Conservation (phyloP, 2,888 invertebrate species). For the Meloe dianella region DNA sequence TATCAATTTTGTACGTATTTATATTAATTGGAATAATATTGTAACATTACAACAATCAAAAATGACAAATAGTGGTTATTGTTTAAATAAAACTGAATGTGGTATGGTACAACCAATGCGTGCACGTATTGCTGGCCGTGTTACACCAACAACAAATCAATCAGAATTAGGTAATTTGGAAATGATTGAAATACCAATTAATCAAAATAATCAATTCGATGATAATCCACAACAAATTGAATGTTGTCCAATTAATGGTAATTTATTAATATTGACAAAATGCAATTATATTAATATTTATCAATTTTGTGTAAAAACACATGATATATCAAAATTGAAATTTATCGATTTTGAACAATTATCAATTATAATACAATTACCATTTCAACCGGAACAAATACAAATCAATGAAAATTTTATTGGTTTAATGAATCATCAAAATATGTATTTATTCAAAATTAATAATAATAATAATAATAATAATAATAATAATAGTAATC, state of each 20-base stretch:
- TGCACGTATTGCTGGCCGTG: slow-evolving; percentile 75
- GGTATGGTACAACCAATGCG: slow-evolving; percentile 65
- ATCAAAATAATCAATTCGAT: slow-evolving; percentile 60
- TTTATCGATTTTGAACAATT: slow-evolving; percentile 75
- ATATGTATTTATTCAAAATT: slow-evolving; percentile 69
- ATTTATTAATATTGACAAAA: slow-evolving; percentile 57
- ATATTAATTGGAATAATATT: slow-evolving; percentile 75
- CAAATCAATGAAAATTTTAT: slow-evolving; percentile 73
- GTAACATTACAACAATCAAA: slow-evolving; percentile 59
- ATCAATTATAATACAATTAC: slow-evolving; percentile 69
- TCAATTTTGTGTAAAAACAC: slow-evolving; percentile 69
- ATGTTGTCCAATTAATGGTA: slow-evolving; percentile 66
- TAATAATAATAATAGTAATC: slow-evolving; percentile 34
- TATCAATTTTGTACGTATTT: slow-evolving; percentile 70
- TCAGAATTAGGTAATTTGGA: slow-evolving; percentile 68
- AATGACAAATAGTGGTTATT: slow-evolving; percentile 57
- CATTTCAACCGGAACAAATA: slow-evolving; percentile 67
- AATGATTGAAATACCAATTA: slow-evolving; percentile 75
- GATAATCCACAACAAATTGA: slow-evolving; percentile 60
- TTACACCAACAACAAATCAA: slow-evolving; percentile 72
- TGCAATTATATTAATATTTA: slow-evolving; percentile 60
- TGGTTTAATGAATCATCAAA: slow-evolving; percentile 66
- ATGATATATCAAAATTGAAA: slow-evolving; percentile 70
- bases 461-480: slow-evolving; percentile 32
- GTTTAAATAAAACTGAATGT: slow-evolving; percentile 56